Percentiles rank a stretch among this genome's conserved stretches.
Conservation (phyloP, 2,888 invertebrate species). For the Emmelina monodactyla region DNA sequence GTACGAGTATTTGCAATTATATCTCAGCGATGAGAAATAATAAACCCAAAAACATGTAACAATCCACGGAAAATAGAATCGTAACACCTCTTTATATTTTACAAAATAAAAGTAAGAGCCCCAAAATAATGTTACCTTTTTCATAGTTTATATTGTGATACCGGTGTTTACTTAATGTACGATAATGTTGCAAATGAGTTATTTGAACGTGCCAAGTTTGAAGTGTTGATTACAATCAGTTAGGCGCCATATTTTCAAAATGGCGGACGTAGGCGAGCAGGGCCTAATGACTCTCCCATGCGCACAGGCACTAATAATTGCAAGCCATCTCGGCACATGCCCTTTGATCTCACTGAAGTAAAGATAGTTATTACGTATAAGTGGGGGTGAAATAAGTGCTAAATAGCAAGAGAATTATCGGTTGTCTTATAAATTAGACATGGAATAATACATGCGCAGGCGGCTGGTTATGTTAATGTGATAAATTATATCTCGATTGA, state of each 20-base stretch:
- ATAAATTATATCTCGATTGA: too few species aligned
- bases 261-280: conserved; percentile 26
- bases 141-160: too few species aligned
- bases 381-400: conserved; percentile 56
- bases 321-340: conserved; percentile 47
- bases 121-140: too few species aligned
- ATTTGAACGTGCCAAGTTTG: conserved; percentile 38
- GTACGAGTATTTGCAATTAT: too few species aligned
- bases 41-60: too few species aligned
- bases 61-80: too few species aligned
- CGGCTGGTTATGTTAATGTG: too few species aligned
- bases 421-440: conserved; percentile 52
- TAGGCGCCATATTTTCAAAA: conserved; percentile 40
- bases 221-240: conserved; percentile 54
- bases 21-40: too few species aligned
- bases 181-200: conserved; percentile 13
- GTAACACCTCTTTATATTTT: too few species aligned
- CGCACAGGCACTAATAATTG: conserved; percentile 52
- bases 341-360: conserved; percentile 56
- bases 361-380: conserved; percentile 59
- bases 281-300: conserved; percentile 42
- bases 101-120: too few species aligned
- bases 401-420: conserved; percentile 38
- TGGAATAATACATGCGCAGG: conserved; percentile 45
- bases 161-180: too few species aligned